Conservation (phyloP, 1,140 invertebrate species). For the Adelges cooleyi region DNA sequence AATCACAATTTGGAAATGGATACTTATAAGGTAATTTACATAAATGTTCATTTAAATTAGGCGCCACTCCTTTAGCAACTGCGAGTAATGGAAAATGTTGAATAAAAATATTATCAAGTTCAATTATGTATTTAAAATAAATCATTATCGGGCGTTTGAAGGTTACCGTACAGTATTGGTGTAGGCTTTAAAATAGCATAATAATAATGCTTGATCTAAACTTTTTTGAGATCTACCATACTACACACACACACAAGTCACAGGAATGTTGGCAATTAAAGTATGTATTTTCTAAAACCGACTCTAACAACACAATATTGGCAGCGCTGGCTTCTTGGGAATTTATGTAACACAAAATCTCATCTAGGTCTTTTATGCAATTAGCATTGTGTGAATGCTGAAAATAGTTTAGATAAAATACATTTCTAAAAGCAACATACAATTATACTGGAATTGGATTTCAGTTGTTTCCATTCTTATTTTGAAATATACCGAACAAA, state of each 20-base stretch:
- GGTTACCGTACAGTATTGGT: neutral
- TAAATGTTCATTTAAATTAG: neutral
- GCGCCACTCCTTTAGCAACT: neutral
- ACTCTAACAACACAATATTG: neutral
- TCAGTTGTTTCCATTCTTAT: neutral
- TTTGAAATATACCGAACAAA: neutral
- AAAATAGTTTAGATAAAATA: neutral
- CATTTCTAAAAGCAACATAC: neutral
- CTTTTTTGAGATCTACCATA: neutral
- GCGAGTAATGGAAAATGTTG: neutral
- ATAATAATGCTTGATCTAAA: neutral
- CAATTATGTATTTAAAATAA: neutral
- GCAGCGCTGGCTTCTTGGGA: neutral
- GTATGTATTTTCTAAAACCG: neutral
- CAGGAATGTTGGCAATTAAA: neutral
- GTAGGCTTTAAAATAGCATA: neutral
- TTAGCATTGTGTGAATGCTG: neutral
- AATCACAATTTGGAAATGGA: neutral
- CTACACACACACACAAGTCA: neutral
- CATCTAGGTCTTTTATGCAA: neutral
- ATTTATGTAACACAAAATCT: neutral
- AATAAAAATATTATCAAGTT: neutral
- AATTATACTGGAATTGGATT: neutral
- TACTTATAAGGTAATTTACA: neutral
- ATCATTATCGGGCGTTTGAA: neutral